phyloP scores from a whole-genome alignment of 1,140 invertebrate species.

The Nasonia longicornis region DNA sequence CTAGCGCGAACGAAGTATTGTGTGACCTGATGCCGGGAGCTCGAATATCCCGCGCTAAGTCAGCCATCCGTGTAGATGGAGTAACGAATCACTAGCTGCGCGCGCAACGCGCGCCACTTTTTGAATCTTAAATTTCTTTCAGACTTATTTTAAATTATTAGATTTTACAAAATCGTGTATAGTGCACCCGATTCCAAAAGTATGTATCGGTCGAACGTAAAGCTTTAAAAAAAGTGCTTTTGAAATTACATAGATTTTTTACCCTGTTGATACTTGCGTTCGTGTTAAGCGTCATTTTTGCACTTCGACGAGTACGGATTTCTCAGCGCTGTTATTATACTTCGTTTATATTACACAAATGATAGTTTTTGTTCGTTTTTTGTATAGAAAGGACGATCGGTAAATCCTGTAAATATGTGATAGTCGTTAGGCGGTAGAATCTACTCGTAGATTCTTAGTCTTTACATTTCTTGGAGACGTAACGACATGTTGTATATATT shows the following conservation, averaged over 20 bases:
- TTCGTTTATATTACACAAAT: constrained; percentile 36
- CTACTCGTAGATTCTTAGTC: constrained; percentile 50
- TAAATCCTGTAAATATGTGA: constrained; percentile 49
- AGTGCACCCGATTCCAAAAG: not conserved
- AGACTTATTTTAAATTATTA: not conserved
- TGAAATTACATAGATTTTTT: constrained; percentile 35
- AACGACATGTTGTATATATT: constrained; percentile 30
- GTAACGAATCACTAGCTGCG: not conserved
- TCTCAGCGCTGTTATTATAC: constrained; percentile 10
- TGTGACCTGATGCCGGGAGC: not conserved
- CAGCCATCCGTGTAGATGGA: not conserved
- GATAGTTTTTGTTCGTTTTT: constrained; percentile 34
- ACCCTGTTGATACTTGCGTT: constrained; percentile 25
- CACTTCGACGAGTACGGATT: constrained; percentile 22
- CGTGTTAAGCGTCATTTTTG: constrained; percentile 28
- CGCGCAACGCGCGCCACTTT: constrained; percentile 24
- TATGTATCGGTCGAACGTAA: constrained; percentile 12
- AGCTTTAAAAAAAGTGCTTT: constrained; percentile 26
- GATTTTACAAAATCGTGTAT: not conserved
- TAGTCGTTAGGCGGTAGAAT: constrained; percentile 47
- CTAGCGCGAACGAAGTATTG: not conserved
- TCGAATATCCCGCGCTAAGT: not conserved
- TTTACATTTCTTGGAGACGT: constrained; percentile 21
- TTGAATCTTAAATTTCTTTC: constrained; percentile 33
- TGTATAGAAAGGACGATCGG: constrained; percentile 31